phyloP scores from a whole-genome alignment of 2,888 invertebrate genomes.

The Drosophila setosimentum region DNA sequence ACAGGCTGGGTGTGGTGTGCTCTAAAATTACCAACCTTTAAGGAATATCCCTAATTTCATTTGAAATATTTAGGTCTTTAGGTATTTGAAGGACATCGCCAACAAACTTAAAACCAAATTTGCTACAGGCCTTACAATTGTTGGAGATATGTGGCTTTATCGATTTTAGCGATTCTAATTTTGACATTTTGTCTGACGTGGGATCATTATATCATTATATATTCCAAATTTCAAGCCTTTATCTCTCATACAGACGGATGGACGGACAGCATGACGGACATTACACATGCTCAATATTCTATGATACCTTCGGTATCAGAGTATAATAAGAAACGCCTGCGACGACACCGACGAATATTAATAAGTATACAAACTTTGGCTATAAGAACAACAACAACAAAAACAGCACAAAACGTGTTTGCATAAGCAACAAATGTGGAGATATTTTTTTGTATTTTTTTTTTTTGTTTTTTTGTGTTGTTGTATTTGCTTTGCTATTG shows the following conservation, averaged over 20 bases:
- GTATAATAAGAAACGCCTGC: constrained; percentile 67
- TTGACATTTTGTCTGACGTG: background rate
- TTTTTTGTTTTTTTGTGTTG: constrained; percentile 18
- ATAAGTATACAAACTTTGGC: constrained; percentile 50
- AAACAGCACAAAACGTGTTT: constrained; percentile 64
- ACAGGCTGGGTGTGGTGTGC: background rate
- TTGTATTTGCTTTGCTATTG: constrained; percentile 42
- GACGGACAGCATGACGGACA: background rate
- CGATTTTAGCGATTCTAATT: background rate
- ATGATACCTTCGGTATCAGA: background rate
- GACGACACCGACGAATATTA: constrained; percentile 44
- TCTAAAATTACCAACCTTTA: too few species aligned
- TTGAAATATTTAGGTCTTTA: background rate
- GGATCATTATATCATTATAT: background rate
- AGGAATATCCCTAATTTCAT: background rate
- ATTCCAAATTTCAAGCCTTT: background rate
- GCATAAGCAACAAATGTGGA: constrained; percentile 66
- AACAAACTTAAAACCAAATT: too few species aligned
- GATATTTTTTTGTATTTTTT: constrained; percentile 6
- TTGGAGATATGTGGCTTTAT: background rate
- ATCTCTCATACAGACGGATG: background rate
- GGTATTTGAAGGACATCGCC: too few species aligned
- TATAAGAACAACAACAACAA: constrained; percentile 30
- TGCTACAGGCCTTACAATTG: background rate
- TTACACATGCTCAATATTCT: background rate